These are phyloP conservation scores for Hirundichthys speculiger DNA, from an alignment of 2,113 vertebrate species.

Conservation along the genomic window DNA sequence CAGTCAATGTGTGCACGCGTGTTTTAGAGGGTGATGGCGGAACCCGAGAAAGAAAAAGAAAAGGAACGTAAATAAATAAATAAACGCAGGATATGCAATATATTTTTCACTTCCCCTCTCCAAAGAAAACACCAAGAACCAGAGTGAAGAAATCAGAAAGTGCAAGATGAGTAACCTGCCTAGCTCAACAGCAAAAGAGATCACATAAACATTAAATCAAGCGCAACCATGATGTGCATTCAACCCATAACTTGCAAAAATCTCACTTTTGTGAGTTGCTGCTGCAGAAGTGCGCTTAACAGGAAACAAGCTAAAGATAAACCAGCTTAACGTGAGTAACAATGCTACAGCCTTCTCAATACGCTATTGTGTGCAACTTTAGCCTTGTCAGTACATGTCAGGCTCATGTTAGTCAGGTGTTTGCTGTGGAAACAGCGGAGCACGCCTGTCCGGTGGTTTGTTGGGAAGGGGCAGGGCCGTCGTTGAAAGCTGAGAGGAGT, in stretches of 20 bases:
- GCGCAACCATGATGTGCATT: slow-evolving; percentile 6
- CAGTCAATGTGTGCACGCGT: slow-evolving; percentile 26
- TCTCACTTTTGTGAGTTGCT: not conserved
- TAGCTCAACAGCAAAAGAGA: slow-evolving; percentile 21
- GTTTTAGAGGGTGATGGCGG: slow-evolving; percentile 39
- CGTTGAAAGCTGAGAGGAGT: slow-evolving; percentile 97
- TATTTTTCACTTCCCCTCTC: no score
- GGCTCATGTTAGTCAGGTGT: slow-evolving; percentile 53
- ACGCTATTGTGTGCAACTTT: slow-evolving; percentile 11
- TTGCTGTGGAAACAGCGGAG: slow-evolving; percentile 80
- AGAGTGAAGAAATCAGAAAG: slow-evolving; percentile 30
- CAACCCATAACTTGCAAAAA: slow-evolving; percentile 5
- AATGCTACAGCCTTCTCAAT: slow-evolving; percentile 25
- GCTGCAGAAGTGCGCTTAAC: not conserved
- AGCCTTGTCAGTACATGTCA: slow-evolving; percentile 47
- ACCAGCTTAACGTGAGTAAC: slow-evolving; percentile 7
- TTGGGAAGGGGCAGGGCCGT: slow-evolving; percentile 88
- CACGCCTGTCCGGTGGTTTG: slow-evolving; percentile 86
- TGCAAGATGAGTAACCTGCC: slow-evolving; percentile 24
- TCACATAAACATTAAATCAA: slow-evolving; percentile 47
- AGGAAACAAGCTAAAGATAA: slow-evolving; percentile 1
- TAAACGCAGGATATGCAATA: not conserved
- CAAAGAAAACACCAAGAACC: slow-evolving; percentile 33
- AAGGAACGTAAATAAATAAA: slow-evolving; percentile 25
- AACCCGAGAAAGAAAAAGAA: slow-evolving; percentile 25